Evolutionary conservation across 1,140 invertebrate genomes (phyloP).

Genomic region (Colletes gigas): DNA sequence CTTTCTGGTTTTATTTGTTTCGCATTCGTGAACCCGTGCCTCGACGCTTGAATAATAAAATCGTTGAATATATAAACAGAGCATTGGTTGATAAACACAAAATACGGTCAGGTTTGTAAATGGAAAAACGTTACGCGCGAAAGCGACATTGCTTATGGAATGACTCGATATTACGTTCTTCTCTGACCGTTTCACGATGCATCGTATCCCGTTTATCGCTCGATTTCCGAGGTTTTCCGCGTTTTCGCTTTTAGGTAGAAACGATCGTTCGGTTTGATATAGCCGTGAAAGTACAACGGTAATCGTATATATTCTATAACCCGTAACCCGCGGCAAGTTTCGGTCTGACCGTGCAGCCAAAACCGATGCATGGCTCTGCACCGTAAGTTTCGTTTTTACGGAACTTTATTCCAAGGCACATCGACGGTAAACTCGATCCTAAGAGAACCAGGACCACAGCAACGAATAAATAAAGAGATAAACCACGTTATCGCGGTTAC

Average conservation of each 20-base stretch:
- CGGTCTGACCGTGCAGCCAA: not conserved
- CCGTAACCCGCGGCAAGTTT: conserved; percentile 21
- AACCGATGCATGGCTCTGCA: not conserved
- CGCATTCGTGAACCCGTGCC: no score
- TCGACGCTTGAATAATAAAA: no score
- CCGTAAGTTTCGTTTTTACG: conserved; percentile 2
- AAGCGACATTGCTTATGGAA: not conserved
- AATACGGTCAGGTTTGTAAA: not conserved
- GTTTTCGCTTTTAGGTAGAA: conserved; percentile 5
- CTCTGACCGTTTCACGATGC: conserved; percentile 5
- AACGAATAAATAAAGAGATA: no score
- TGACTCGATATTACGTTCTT: not conserved
- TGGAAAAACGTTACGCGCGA: not conserved
- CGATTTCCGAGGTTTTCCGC: not conserved
- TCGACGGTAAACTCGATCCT: not conserved
- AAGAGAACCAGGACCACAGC: no score
- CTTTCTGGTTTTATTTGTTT: no score
- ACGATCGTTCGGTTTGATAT: conserved; percentile 6
- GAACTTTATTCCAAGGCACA: conserved; percentile 4
- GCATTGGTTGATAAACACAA: no score
- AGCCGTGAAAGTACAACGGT: conserved; percentile 5
- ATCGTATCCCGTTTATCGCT: conserved; percentile 12
- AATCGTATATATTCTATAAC: not conserved
- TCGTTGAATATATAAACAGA: no score
- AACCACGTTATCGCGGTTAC: no score